These are phyloP conservation scores for Dissostichus mawsoni DNA, from an alignment of 2,113 vertebrate genomes.

Conservation along the genomic window DNA sequence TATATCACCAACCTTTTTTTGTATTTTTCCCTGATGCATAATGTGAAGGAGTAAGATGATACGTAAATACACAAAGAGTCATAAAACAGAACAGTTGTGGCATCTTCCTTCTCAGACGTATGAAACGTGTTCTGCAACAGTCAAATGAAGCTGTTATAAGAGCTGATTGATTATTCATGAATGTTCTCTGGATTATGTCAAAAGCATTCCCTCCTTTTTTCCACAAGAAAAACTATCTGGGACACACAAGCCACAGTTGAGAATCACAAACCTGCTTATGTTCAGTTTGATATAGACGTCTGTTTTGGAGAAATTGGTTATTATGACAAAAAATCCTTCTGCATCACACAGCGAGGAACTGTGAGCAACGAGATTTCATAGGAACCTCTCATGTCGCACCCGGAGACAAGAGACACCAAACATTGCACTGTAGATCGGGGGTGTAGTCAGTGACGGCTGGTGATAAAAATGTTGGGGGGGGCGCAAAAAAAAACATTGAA, in stretches of 20 bases:
- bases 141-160: slow-evolving; percentile 28
- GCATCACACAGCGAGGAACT: slow-evolving; percentile 14
- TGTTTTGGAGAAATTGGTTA: background rate
- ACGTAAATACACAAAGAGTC: background rate
- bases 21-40: background rate
- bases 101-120: background rate
- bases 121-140: slow-evolving; percentile 1
- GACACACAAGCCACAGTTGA: slow-evolving; percentile 21
- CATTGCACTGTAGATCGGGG: background rate
- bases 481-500: too few species aligned
- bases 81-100: background rate
- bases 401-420: slow-evolving; percentile 16
- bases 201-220: slow-evolving; percentile 22
- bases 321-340: slow-evolving; percentile 6
- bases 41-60: too few species aligned
- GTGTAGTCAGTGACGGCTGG: too few species aligned
- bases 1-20: background rate
- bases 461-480: too few species aligned
- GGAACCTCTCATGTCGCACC: slow-evolving; percentile 5
- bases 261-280: slow-evolving; percentile 21
- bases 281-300: slow-evolving; percentile 30
- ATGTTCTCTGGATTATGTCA: slow-evolving; percentile 24
- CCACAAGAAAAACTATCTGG: slow-evolving; percentile 39
- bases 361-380: slow-evolving; percentile 30
- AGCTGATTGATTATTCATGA: slow-evolving; percentile 37